Base-by-base conservation (phyloP, 2,797 vertebrate genomes). In the Coregonus sp. region DNA sequence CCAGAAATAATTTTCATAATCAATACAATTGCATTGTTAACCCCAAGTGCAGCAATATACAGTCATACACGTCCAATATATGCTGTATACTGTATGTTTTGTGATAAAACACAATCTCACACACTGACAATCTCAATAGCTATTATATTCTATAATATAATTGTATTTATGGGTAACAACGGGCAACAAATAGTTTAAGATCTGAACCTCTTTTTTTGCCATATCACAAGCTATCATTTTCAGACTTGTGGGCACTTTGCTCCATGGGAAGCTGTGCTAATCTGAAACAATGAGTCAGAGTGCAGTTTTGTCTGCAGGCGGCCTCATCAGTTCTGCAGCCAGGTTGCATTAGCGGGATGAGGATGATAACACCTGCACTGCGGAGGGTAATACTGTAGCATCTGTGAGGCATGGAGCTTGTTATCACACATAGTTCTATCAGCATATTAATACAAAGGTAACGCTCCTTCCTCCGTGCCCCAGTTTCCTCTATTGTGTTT, bases 291-390 rank as follows among this genome's bases (percentile, higher is more conserved):
- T 63, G 63, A 20, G 15, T 72, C 52, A 37, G 37, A 31, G 29
- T 9, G 33, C 67, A 61, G 20, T n/a, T 56, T 25, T 50, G 73
- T 74, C 54, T 47, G 56, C 69, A 74, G 72, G 66, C 35, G n/a
- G 35, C 69, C 33, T 77, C 72, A 80, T 78, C 75, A 72, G 56
- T 70, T 68, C 54, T n/a, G 70, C 50, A 72, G 72, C 56, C 63
- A 47, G n/a, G 40, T 78, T 29, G 11, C 67, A 74, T 82, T 71
- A 71, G 75, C 20, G 63, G 59, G 4, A 11, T 20, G 70, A 35
- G 61, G 37, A 73, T 65, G 76, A 78, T 78, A 78, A 79, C 70
- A 67, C 76, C 79, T 78, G 71, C 79, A 78, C 31, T 74, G 77
- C 71, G 40, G 81, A 72, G 75, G 67, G 79, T 80, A 76, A 86